Conservation (phyloP, 2,888 invertebrate species). For the Acleris cristana region DNA sequence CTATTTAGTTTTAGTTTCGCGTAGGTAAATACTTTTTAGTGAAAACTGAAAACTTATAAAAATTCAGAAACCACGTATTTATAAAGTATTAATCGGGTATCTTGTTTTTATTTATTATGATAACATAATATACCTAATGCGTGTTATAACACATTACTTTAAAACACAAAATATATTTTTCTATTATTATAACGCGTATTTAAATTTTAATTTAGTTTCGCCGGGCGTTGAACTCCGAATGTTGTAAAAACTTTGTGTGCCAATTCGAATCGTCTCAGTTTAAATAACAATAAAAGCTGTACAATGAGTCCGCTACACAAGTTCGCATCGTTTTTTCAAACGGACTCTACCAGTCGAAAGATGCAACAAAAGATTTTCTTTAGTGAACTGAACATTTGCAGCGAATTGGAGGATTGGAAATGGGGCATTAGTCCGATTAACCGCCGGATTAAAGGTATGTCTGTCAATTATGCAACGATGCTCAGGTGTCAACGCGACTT, state of each 20-base stretch:
- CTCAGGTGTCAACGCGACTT: not conserved
- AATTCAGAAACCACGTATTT: too few species aligned
- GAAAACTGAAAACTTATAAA: too few species aligned
- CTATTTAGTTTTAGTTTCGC: too few species aligned
- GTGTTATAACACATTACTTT: too few species aligned
- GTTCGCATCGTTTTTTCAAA: conserved; percentile 85
- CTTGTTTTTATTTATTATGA: too few species aligned
- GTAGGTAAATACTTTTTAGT: too few species aligned
- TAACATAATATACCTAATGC: too few species aligned
- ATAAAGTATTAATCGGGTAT: too few species aligned
- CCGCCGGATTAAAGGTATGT: conserved; percentile 72
- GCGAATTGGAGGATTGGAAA: conserved; percentile 72
- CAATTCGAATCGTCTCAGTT: conserved; percentile 32
- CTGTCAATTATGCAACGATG: not conserved
- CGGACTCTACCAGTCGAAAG: conserved; percentile 78
- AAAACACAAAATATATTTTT: too few species aligned
- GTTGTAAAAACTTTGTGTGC: conserved; percentile 32
- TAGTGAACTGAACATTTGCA: conserved; percentile 82
- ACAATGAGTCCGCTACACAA: conserved; percentile 85
- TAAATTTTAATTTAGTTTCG: not conserved
- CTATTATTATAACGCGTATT: too few species aligned
- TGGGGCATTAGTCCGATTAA: conserved; percentile 82
- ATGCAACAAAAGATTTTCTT: conserved; percentile 81
- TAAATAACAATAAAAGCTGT: conserved; percentile 29
- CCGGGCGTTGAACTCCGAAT: conserved; percentile 37